Conservation (phyloP, 2,888 invertebrate species). For the Parthenolecanium corni region DNA sequence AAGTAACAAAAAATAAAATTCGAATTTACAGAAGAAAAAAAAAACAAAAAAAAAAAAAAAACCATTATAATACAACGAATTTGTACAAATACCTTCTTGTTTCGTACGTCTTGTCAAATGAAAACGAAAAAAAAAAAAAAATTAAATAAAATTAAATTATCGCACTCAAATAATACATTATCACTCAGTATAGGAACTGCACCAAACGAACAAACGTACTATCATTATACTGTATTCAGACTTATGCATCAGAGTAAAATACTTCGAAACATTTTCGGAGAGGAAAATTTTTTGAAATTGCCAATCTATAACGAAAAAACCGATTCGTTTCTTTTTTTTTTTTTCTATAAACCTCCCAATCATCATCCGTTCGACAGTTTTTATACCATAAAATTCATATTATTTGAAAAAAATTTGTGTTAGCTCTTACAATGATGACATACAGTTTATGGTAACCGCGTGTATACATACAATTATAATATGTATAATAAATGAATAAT, state of each 20-base stretch:
- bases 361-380: no score
- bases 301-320: no score
- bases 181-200: conserved; percentile 27
- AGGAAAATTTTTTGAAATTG: neutral
- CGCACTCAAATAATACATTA: conserved; percentile 23
- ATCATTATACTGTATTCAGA: conserved; percentile 14
- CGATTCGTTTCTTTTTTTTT: no score
- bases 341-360: no score
- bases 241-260: conserved; percentile 8
- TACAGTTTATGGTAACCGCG: no score
- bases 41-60: neutral
- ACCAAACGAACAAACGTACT: conserved; percentile 15
- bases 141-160: neutral
- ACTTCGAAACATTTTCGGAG: neutral
- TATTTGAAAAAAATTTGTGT: no score
- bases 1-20: no score
- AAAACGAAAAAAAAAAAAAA: neutral
- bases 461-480: no score
- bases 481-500: no score
- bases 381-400: no score
- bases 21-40: no score
- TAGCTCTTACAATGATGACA: no score
- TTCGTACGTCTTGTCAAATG: neutral
- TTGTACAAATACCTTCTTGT: neutral
- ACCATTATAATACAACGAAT: neutral